Evolutionary conservation across 2,113 vertebrate species (phyloP).

Genomic region (Prietella phreatophila): DNA sequence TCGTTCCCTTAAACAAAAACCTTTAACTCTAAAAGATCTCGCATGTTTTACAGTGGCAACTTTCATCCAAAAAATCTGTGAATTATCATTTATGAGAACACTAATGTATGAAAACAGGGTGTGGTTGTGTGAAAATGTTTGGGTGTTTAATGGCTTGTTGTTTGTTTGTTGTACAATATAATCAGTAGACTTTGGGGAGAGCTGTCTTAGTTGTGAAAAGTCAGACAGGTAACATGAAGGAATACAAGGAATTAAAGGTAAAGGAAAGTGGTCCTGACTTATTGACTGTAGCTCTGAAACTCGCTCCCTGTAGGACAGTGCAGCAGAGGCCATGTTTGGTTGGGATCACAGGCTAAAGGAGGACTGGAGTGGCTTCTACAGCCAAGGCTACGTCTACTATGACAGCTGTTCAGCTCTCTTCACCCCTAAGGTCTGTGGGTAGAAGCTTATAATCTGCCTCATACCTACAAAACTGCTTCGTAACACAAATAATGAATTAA

Average conservation of each 20-base stretch:
- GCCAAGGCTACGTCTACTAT: slow-evolving; percentile 75
- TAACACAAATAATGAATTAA: background rate
- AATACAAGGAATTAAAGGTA: background rate
- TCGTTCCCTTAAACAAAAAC: background rate
- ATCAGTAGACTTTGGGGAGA: background rate
- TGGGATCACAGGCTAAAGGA: slow-evolving; percentile 76
- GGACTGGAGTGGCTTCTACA: slow-evolving; percentile 85
- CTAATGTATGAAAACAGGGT: background rate
- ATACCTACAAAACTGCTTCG: background rate
- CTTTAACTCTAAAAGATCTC: background rate
- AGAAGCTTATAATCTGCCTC: background rate
- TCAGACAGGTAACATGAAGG: too few species aligned
- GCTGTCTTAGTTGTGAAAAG: background rate
- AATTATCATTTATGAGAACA: background rate
- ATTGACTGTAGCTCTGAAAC: background rate
- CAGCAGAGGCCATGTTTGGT: slow-evolving; percentile 78
- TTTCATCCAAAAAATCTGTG: too few species aligned
- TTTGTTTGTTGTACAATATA: background rate
- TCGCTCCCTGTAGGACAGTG: slow-evolving; percentile 72
- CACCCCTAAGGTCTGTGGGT: slow-evolving; percentile 75
- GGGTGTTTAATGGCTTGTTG: background rate
- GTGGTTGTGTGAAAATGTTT: background rate
- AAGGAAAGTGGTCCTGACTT: background rate
- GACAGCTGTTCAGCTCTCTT: slow-evolving; percentile 83
- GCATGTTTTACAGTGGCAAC: background rate